Percentiles rank a stretch among this genome's conserved stretches.
Conservation (phyloP, 2,888 invertebrate species). For the Cataglyphis rosenhaueri region DNA sequence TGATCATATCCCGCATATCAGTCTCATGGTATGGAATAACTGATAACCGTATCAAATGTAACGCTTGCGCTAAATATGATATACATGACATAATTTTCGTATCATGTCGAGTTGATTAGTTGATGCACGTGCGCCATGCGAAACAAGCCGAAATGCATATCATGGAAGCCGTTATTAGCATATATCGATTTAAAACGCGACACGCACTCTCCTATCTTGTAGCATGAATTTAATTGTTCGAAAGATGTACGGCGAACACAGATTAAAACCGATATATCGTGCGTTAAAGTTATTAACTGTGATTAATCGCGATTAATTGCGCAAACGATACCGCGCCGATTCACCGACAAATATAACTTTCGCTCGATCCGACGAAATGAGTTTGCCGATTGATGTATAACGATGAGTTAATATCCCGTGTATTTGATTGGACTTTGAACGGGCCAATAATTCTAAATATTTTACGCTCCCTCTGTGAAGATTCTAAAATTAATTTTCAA, state of each 20-base stretch:
- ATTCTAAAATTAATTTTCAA: not conserved
- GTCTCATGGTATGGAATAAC: slow-evolving; percentile 62
- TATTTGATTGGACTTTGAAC: not conserved
- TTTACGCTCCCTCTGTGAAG: not conserved
- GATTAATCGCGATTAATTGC: slow-evolving; percentile 46
- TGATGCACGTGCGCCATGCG: slow-evolving; percentile 30
- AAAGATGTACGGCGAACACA: slow-evolving; percentile 13
- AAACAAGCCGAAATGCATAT: slow-evolving; percentile 55
- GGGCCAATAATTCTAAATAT: not conserved
- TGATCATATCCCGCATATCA: slow-evolving; percentile 53
- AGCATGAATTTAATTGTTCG: slow-evolving; percentile 43
- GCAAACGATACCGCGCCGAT: slow-evolving; percentile 11
- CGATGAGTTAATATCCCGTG: not conserved
- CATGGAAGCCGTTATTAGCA: slow-evolving; percentile 53
- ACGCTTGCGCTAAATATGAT: slow-evolving; percentile 61
- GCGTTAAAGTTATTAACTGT: slow-evolving; percentile 25
- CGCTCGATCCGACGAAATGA: slow-evolving; percentile 1
- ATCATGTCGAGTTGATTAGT: slow-evolving; percentile 66
- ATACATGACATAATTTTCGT: slow-evolving; percentile 69
- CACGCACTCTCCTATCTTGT: slow-evolving; percentile 10
- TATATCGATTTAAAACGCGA: slow-evolving; percentile 63
- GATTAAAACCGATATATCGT: slow-evolving; percentile 41
- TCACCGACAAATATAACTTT: slow-evolving; percentile 16
- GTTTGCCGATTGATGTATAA: not conserved
- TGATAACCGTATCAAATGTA: slow-evolving; percentile 66